phyloP scores from a whole-genome alignment of 2,113 vertebrate genomes.

The Bos indicus region DNA sequence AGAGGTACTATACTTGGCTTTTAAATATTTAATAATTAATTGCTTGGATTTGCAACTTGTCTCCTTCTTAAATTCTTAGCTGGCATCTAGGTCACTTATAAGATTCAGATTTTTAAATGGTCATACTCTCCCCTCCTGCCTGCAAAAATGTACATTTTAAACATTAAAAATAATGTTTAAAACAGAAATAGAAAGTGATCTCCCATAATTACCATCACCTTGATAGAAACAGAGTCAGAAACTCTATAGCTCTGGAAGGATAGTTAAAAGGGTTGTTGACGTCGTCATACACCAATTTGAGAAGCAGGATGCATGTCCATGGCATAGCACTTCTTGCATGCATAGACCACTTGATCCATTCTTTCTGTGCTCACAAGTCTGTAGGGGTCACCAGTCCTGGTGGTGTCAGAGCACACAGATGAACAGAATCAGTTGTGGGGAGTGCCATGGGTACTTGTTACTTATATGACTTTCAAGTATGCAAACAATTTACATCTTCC shows the following conservation, averaged over 20 bases:
- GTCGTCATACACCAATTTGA: neutral
- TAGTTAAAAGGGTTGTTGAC: no score
- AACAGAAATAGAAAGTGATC: neutral
- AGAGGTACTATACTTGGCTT: constrained; percentile 50
- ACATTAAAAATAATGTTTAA: neutral
- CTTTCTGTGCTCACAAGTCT: neutral
- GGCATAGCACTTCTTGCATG: no score
- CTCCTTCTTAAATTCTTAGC: constrained; percentile 23
- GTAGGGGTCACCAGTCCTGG: neutral
- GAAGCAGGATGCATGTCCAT: neutral
- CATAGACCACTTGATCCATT: neutral
- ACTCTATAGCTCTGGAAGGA: neutral
- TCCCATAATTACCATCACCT: neutral
- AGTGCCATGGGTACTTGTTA: neutral
- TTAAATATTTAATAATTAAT: constrained; percentile 60
- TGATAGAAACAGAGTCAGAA: neutral
- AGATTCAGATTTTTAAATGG: constrained; percentile 7
- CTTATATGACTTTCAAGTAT: neutral
- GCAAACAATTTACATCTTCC: neutral
- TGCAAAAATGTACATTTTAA: neutral
- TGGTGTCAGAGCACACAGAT: fast-evolving
- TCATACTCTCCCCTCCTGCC: neutral
- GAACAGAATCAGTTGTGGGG: neutral
- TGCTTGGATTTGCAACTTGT: constrained; percentile 14
- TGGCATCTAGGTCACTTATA: neutral